Evolutionary conservation across 2,113 vertebrate species (phyloP), one percentile per base, ranked within the genome.

Genomic region (Anguilla rostrata): DNA sequence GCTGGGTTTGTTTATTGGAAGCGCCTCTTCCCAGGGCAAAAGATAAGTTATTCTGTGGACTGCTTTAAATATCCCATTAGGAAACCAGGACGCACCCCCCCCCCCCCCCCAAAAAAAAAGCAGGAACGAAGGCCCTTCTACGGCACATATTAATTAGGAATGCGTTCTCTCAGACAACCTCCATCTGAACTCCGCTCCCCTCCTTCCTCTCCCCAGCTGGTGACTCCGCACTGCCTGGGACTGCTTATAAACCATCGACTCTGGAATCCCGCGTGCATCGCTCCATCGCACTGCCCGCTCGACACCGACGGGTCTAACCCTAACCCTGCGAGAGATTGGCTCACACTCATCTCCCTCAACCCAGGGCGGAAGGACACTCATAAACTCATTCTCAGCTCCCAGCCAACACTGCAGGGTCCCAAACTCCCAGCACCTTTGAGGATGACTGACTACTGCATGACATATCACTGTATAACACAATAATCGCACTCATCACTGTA

Each of bases 1-100:
- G 88, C 84, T 78, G 89, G 89, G 86, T 89, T 88, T 90, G 89
- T 92, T 71, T 93, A 89, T 92, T 94, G 92, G 89, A 94, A 93
- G 91, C 93, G 92, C 91, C 89, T 89, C 90, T 81, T 83, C 84
- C 84, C 79, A 29, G 91, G 91, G 87, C 89, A 89, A 53, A 90
- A 93, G 91, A 94, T 92, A 90, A 91, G 89, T 91, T 92, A 85
- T 86, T 87, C 87, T 91, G 71, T 92, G 90, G 43, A 46, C 43
- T 46, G 43, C 5, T 90, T 94, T 94, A 87, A 88, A 91, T 92
- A 94, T 92, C 86, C 86, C 87, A 89, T 92, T 93, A 90, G 91
- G 92, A 88, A 87, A 75, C 78, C 89, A 89, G 89, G 89, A 91
- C 87, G 84, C 79, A 84, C 91, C 91, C 91, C 85, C 88, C 57